These are phyloP conservation scores for Phragmatobia fuliginosa DNA, from an alignment of 2,888 invertebrate genomes.

Conservation along the genomic window DNA sequence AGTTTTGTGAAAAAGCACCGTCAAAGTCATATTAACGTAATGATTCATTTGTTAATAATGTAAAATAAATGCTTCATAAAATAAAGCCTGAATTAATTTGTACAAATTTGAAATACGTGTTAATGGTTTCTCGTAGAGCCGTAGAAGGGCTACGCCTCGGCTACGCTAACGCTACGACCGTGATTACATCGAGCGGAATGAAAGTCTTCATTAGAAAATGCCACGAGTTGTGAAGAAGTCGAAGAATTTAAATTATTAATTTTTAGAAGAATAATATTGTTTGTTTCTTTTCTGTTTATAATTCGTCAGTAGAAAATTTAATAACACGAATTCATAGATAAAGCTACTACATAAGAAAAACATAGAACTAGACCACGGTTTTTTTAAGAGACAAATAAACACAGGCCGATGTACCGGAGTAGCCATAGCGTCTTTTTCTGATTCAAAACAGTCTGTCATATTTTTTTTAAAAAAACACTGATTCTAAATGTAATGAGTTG, in stretches of 20 bases:
- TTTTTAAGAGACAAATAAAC: too few relatives aligned
- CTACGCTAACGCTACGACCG: conserved; percentile 31
- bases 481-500: too few relatives aligned
- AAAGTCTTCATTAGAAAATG: conserved; percentile 21
- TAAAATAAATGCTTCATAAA: background rate
- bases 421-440: too few relatives aligned
- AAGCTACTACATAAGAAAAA: background rate
- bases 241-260: conserved; percentile 8
- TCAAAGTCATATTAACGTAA: too few relatives aligned
- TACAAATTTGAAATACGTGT: conserved; percentile 90
- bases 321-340: background rate
- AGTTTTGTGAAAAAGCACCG: too few relatives aligned
- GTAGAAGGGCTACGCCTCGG: conserved; percentile 20
- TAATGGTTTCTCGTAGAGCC: conserved; percentile 65
- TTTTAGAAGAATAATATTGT: background rate
- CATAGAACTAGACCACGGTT: background rate
- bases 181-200: conserved; percentile 14
- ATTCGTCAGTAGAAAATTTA: background rate
- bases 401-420: too few relatives aligned
- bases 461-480: too few relatives aligned
- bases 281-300: background rate
- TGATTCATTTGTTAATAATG: background rate
- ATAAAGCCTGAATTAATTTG: conserved; percentile 42
- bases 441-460: too few relatives aligned
- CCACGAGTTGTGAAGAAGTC: conserved; percentile 23